These are phyloP conservation scores for Venturia canescens DNA, from an alignment of 1,140 invertebrate species.

Conservation along the genomic window DNA sequence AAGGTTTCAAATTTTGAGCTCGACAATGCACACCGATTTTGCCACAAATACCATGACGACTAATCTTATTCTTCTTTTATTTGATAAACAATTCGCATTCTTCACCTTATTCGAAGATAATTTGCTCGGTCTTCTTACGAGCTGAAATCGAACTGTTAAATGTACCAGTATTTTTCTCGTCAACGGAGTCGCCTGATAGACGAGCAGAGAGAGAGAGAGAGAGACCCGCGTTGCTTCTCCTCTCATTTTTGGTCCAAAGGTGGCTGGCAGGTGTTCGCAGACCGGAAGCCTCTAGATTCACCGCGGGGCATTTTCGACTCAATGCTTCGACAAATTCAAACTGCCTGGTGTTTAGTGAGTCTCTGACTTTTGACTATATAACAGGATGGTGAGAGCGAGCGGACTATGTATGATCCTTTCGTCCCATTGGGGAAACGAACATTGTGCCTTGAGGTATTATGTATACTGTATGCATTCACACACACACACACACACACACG, in stretches of 20 bases:
- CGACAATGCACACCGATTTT: too few species aligned
- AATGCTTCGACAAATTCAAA: constrained; percentile 76
- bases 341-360: constrained; percentile 51
- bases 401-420: constrained; percentile 62
- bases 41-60: too few species aligned
- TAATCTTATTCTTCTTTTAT: too few species aligned
- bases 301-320: constrained; percentile 63
- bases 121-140: too few species aligned
- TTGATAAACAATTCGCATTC: too few species aligned
- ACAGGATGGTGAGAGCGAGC: constrained; percentile 58
- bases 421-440: constrained; percentile 59
- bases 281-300: constrained; percentile 75
- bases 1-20: too few species aligned
- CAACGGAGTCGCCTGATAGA: too few species aligned
- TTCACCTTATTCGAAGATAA: too few species aligned
- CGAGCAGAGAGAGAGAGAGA: too few species aligned
- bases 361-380: constrained; percentile 77
- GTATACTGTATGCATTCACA: not conserved
- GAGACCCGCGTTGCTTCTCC: not conserved
- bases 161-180: not conserved
- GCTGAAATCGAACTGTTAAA: not conserved
- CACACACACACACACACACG: too few species aligned
- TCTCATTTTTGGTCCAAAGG: constrained; percentile 39
- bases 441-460: constrained; percentile 36
- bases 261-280: constrained; percentile 74